These are phyloP conservation scores for Cotesia congregata DNA, from an alignment of 2,888 invertebrate genomes.

Conservation along the genomic window DNA sequence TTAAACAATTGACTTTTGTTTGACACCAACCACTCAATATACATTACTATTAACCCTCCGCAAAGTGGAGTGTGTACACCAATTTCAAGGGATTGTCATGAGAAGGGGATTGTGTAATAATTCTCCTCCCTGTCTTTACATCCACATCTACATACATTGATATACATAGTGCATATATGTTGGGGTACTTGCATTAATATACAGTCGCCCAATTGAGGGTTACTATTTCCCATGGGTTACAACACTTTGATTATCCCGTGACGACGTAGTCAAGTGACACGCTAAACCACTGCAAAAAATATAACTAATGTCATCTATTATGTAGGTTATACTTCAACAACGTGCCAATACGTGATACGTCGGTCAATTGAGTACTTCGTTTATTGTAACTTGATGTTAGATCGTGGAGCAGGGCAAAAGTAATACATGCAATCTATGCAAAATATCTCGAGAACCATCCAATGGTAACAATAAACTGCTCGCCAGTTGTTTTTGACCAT, in stretches of 20 bases:
- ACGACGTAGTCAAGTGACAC: slow-evolving; percentile 66
- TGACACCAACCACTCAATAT: slow-evolving; percentile 58
- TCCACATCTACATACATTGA: slow-evolving; percentile 16
- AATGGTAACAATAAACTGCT: background rate
- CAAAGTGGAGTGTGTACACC: slow-evolving; percentile 47
- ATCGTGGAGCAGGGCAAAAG: background rate
- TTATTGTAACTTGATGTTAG: slow-evolving; percentile 44
- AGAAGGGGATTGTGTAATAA: slow-evolving; percentile 55
- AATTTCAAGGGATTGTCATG: slow-evolving; percentile 34
- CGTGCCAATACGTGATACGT: slow-evolving; percentile 11
- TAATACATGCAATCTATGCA: too few species aligned
- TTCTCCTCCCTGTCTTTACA: slow-evolving; percentile 42
- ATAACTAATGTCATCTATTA: slow-evolving; percentile 4
- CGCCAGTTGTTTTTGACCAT: background rate
- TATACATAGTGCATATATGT: slow-evolving; percentile 28
- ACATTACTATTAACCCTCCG: slow-evolving; percentile 45
- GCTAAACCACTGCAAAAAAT: slow-evolving; percentile 55
- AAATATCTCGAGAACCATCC: background rate
- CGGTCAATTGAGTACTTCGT: slow-evolving; percentile 23
- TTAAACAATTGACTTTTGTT: slow-evolving; percentile 64
- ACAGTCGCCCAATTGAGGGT: slow-evolving; percentile 56
- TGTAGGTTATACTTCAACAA: background rate
- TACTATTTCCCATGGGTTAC: slow-evolving; percentile 69
- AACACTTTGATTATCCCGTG: slow-evolving; percentile 69
- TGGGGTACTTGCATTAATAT: slow-evolving; percentile 50